These are phyloP conservation scores for Epinotia bilunana DNA, from an alignment of 2,888 invertebrate genomes.

Conservation along the genomic window DNA sequence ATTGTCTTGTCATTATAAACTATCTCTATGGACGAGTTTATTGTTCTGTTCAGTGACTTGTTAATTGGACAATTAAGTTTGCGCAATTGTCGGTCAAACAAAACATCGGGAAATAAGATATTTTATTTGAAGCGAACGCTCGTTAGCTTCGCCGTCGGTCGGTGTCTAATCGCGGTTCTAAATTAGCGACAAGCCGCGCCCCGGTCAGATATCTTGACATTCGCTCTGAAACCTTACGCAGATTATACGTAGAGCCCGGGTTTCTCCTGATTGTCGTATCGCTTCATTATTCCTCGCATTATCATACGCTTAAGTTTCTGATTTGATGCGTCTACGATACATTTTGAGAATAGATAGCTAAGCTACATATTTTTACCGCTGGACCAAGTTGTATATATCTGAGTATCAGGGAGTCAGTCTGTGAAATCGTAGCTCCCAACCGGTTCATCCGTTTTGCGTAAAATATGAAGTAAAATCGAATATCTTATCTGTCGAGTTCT, in stretches of 20 bases:
- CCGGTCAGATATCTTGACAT: conserved; percentile 77
- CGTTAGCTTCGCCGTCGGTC: conserved; percentile 77
- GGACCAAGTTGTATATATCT: no score
- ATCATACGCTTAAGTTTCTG: conserved; percentile 23
- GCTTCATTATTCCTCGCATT: conserved; percentile 54
- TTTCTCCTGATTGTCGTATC: conserved; percentile 69
- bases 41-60: conserved; percentile 28
- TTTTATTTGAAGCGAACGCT: conserved; percentile 72
- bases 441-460: no score
- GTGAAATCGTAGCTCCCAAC: no score
- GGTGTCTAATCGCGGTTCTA: conserved; percentile 80
- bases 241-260: conserved; percentile 74
- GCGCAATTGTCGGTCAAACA: conserved; percentile 75
- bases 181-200: conserved; percentile 81
- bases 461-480: no score
- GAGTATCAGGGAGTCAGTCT: no score
- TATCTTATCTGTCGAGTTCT: no score
- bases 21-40: conserved; percentile 16
- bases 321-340: conserved; percentile 14
- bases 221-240: conserved; percentile 74
- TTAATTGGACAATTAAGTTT: conserved; percentile 66
- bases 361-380: no score
- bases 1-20: conserved; percentile 21
- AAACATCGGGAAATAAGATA: conserved; percentile 78
- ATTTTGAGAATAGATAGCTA: no score